Percentiles rank a stretch among this genome's conserved stretches.
Conservation (phyloP, 2,113 vertebrate genomes). For the Zapus hudsonius region DNA sequence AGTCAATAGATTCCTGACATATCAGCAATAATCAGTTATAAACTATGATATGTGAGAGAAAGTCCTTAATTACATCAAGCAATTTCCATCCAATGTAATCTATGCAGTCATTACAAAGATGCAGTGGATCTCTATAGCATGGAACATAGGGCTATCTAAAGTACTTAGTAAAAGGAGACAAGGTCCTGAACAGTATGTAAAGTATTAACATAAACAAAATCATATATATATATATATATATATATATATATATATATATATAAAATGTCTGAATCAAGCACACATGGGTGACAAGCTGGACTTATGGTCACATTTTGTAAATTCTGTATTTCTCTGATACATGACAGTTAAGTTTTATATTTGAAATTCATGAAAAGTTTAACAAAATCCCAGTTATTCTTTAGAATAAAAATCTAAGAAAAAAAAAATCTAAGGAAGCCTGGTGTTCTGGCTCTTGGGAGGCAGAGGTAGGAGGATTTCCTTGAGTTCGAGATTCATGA, state of each 20-base stretch:
- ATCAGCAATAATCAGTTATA: neutral
- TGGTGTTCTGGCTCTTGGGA: too few relatives aligned
- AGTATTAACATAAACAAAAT: constrained; percentile 2
- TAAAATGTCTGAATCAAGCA: neutral
- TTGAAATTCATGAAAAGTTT: constrained; percentile 2
- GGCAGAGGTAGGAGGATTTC: too few relatives aligned
- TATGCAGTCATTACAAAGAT: neutral
- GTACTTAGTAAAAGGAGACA: neutral
- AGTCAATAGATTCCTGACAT: neutral
- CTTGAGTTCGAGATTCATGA: too few relatives aligned
- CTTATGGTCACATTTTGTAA: neutral
- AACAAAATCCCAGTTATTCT: neutral
- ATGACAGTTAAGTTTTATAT: neutral
- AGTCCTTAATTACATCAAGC: neutral
- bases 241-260: neutral
- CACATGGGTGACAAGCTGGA: neutral
- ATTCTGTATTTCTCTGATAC: constrained; percentile 5
- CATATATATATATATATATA: neutral
- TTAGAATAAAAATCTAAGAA: neutral
- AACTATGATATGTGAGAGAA: neutral
- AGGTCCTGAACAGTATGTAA: neutral
- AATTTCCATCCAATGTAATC: neutral
- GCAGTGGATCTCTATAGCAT: neutral
- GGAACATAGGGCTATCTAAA: neutral
- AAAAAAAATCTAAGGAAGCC: neutral